Evolutionary conservation across 2,797 vertebrate genomes (phyloP), one percentile per base, ranked within the genome.

Genomic region (Notolabrus celidotus): DNA sequence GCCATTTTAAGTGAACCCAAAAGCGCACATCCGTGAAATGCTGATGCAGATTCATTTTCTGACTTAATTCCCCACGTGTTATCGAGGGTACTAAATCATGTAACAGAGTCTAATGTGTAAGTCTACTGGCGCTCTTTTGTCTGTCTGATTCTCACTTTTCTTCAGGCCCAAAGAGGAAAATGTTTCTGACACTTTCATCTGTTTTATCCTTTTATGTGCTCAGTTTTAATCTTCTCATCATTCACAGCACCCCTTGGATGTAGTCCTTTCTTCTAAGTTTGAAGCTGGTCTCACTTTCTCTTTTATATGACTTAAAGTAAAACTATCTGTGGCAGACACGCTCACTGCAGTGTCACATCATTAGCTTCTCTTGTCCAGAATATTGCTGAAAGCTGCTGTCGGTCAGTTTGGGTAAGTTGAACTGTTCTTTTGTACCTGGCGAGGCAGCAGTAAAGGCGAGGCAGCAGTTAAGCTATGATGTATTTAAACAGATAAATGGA

Each of bases 1-100:
- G 72, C 65, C 31, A 27, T 68, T 71, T 76, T 86, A 87, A 50
- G 20, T 77, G 74, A 86, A 80, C 75, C 70, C 57, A 25, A 73
- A 73, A 72, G 74, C 34, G 36, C 80, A 71, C 57, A 57, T 82
- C 80, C 87, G 78, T 85, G 79, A 86, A 87, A 86, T 10, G 33
- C 66, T 83, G 71, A 80, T 79, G 67, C 77, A 72, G 79, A 83
- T 85, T 53, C 27, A 4, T 72, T 61, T 47, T 55, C 29, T 72
- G 47, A 58, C 27, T 36, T 39, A 43, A 38, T 77, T 82, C 59
- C 34, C 56, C 74, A 58, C 50, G 71, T 78, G 65, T 71, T 74
- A 72, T 69, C 65, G 51, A 74, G 51, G 41, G 3, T 50, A 63
- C 49, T 83, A 81, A 84, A 86, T 90, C 71, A 65, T 33, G 25